A percentile compares a stretch with the other conserved stretches of the same genome.
Evolutionary conservation across 2,888 invertebrate species (phyloP).

Genomic region (Caenorhabditis doughertyi): DNA sequence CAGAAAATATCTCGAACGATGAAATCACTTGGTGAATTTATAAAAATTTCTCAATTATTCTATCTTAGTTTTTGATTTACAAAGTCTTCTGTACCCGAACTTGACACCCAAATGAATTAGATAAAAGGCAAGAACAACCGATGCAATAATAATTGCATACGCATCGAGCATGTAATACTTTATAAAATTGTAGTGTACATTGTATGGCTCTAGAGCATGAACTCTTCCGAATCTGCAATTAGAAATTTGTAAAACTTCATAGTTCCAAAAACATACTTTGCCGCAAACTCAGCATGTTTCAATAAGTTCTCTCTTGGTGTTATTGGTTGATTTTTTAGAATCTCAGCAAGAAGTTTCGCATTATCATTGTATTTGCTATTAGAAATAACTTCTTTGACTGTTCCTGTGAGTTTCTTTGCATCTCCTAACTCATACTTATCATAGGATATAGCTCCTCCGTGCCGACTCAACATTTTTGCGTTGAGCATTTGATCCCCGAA

Average conservation of each 20-base stretch:
- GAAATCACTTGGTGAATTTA: background rate
- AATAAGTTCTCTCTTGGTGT: conserved; percentile 22
- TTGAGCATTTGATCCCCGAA: conserved; percentile 48
- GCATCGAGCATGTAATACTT: conserved; percentile 47
- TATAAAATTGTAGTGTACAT: conserved; percentile 37
- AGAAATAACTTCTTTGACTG: conserved; percentile 21
- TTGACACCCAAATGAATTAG: conserved; percentile 20
- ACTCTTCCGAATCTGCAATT: conserved; percentile 38
- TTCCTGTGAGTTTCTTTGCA: conserved; percentile 9
- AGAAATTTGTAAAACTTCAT: background rate
- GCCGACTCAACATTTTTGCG: conserved; percentile 48
- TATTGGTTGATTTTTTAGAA: conserved; percentile 37
- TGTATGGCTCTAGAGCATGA: conserved; percentile 35
- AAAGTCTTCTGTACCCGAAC: conserved; percentile 27
- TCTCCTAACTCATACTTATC: conserved; percentile 30
- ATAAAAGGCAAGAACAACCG: background rate
- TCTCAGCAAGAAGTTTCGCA: conserved; percentile 16
- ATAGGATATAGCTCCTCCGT: conserved; percentile 55
- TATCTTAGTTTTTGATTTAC: conserved; percentile 30
- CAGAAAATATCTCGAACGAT: conserved; percentile 25
- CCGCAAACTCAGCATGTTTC: conserved; percentile 36
- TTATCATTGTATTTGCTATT: conserved; percentile 4
- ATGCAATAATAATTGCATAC: conserved; percentile 12
- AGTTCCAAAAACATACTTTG: conserved; percentile 4
- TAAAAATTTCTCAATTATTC: conserved; percentile 8